A percentile compares a stretch with the other conserved stretches of the same genome.
These are phyloP conservation scores for Microcebus jonahi DNA, from an alignment of 2,113 vertebrate genomes.

Conservation along the genomic window DNA sequence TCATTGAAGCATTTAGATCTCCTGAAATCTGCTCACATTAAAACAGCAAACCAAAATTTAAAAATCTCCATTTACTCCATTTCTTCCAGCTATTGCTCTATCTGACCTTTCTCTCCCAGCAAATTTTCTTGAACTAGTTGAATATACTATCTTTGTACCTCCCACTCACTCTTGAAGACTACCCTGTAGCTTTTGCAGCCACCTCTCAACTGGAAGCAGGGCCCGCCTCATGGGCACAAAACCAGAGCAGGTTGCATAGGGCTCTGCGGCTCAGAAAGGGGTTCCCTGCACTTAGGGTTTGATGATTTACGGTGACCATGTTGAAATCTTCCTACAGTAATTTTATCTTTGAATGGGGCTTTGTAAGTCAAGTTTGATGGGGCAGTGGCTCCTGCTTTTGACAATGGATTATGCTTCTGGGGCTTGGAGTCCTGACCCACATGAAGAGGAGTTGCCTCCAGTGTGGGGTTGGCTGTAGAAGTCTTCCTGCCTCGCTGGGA, in stretches of 20 bases:
- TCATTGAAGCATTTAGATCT: neutral
- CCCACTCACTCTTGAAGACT: neutral
- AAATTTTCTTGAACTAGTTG: neutral
- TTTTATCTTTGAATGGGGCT: neutral
- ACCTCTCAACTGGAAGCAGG: neutral
- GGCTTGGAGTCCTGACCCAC: neutral
- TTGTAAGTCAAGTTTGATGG: neutral
- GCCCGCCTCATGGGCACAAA: fast-evolving
- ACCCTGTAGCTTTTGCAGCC: neutral
- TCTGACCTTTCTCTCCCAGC: neutral
- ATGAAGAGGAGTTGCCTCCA: neutral
- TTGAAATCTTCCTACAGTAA: neutral
- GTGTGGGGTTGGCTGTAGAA: fast-evolving
- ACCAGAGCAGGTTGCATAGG: neutral
- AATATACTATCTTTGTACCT: neutral
- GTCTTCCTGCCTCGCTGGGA: neutral
- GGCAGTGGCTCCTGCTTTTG: neutral
- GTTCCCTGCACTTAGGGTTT: fast-evolving
- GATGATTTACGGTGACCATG: neutral
- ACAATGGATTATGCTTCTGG: neutral
- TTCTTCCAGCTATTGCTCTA: neutral
- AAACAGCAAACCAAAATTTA: neutral
- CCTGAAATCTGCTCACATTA: neutral
- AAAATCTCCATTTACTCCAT: neutral
- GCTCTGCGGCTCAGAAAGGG: neutral